phyloP scores from a whole-genome alignment of 2,888 invertebrate genomes.

The Unio pictorum region DNA sequence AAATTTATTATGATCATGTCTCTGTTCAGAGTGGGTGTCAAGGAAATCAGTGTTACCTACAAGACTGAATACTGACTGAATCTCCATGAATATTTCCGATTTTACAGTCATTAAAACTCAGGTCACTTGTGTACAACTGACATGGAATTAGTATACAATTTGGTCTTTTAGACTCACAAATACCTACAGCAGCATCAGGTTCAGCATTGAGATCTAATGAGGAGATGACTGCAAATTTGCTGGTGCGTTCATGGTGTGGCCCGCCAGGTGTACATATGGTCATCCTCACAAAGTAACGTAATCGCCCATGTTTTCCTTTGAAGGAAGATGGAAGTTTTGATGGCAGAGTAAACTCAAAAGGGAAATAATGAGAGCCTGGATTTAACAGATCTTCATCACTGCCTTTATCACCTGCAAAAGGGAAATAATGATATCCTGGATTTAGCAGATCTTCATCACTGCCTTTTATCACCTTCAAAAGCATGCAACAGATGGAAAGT shows the following conservation, averaged over 20 bases:
- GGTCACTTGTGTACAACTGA: too few species aligned
- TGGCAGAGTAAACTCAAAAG: slow-evolving; percentile 63
- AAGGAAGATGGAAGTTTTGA: slow-evolving; percentile 61
- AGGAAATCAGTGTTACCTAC: too few species aligned
- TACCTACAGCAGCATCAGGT: slow-evolving; percentile 62
- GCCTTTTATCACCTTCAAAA: too few species aligned
- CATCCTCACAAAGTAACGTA: slow-evolving; percentile 62
- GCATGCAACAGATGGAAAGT: too few species aligned
- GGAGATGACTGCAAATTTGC: slow-evolving; percentile 64
- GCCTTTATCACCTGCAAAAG: slow-evolving; percentile 60
- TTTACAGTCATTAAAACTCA: too few species aligned
- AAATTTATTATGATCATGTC: too few species aligned
- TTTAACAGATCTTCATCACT: slow-evolving; percentile 59
- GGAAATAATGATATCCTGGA: not conserved
- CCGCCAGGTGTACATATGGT: slow-evolving; percentile 61
- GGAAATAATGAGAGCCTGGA: slow-evolving; percentile 65
- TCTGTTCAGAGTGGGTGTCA: too few species aligned
- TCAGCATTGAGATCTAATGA: slow-evolving; percentile 60
- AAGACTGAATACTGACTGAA: too few species aligned
- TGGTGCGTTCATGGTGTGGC: slow-evolving; percentile 60
- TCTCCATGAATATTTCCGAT: too few species aligned
- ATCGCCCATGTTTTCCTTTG: slow-evolving; percentile 62
- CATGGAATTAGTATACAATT: too few species aligned
- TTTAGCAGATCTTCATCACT: too few species aligned
- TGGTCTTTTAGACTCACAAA: not conserved